Base-by-base conservation (phyloP, 2,888 invertebrate genomes). In the Chrysodeixis includens region DNA sequence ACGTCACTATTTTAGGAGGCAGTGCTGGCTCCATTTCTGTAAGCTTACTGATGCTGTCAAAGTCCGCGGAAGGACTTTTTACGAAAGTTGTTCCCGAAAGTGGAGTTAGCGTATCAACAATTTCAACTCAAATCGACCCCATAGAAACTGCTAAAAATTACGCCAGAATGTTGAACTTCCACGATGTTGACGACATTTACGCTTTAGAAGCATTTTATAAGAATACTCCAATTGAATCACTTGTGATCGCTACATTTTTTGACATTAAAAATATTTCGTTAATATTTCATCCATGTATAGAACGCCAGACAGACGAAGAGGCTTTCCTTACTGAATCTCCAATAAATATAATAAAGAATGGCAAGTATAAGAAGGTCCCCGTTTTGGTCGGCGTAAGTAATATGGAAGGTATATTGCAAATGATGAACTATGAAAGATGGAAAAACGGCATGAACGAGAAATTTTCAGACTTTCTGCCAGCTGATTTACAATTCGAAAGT, bases 41-140 rank as follows among this genome's bases (percentile, higher is more conserved):
- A 0, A 84, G 86, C 6, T 26, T 26, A 26, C 26, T 26, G 26
- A 26, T 26, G 26, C 26, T 26, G 26, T 26, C 26, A 6, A 81
- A 82, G 56, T 64, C 72, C 6, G 66, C 86, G 0, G 62, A 68
- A 54, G 88, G 87, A n/a, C 64, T 89, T 0, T 89, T 88, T 46
- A 79, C 81, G 22, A 89, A 87, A 73, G 86, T 81, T 0, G 88
- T 89, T 30, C 79, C 79, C 1, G 87, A 88, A 66, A 89, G 90
- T 63, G 89, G 88, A 7, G 66, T 77, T 1, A 78, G 61, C 56
- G 63, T 83, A 0, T 81, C 62, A 1, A 70, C 69, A 2, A 79
- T 83, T 64, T 56, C 81, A 7, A 56, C 85, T 6, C 87, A 88
- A 59, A 16, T 52, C 0, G 83, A 90, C 72, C 89, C 90, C 0